phyloP scores from a whole-genome alignment of 2,797 vertebrate genomes.

The Linurgus olivaceus region DNA sequence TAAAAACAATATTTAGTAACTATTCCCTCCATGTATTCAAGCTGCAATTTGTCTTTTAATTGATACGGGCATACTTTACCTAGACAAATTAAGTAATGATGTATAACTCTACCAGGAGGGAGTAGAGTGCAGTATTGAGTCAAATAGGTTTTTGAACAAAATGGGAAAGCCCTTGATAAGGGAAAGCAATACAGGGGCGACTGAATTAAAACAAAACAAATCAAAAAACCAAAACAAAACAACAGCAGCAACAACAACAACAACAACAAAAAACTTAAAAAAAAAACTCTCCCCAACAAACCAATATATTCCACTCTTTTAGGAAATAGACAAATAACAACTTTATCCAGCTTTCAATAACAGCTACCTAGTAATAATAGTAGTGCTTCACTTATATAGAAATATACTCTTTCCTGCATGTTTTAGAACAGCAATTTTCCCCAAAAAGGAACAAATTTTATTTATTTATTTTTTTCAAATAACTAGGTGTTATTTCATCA shows the following conservation, averaged over 20 bases:
- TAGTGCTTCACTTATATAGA: neutral
- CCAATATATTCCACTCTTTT: neutral
- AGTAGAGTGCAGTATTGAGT: rapidly evolving
- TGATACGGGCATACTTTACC: neutral
- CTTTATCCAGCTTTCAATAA: neutral
- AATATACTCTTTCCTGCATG: rapidly evolving
- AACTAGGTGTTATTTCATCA: neutral
- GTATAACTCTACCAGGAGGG: neutral
- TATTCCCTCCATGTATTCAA: neutral
- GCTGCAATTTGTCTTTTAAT: neutral
- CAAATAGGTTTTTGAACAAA: neutral
- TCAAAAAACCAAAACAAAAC: neutral
- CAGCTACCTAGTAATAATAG: neutral
- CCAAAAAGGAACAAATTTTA: neutral
- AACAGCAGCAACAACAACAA: too few species aligned
- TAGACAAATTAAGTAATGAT: neutral
- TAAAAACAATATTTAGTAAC: neutral
- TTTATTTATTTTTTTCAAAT: neutral
- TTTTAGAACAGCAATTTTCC: neutral
- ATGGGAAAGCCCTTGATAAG: neutral
- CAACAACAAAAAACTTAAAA: neutral
- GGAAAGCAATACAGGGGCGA: neutral
- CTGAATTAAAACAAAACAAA: neutral
- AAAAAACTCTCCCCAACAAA: rapidly evolving
- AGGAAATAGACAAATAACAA: neutral